Evolutionary conservation across 2,113 vertebrate species (phyloP).

Genomic region (Copsychus sechellarum): DNA sequence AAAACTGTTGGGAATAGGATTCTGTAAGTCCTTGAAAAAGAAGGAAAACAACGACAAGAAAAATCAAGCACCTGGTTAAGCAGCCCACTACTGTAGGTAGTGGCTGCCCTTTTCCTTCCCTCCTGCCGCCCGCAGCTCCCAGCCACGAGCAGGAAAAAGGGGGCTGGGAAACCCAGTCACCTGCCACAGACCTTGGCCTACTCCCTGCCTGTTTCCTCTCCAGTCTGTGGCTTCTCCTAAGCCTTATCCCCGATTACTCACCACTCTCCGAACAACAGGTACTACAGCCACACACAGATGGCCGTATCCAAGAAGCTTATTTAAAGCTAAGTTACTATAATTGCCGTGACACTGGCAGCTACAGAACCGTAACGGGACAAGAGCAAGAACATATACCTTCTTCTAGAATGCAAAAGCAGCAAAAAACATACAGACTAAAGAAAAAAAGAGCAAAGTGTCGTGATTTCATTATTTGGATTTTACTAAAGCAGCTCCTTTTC

Average conservation of each 20-base stretch:
- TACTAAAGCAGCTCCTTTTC: not conserved
- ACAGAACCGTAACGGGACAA: not conserved
- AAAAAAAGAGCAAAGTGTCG: not conserved
- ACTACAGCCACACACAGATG: slow-evolving; percentile 72
- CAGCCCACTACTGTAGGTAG: not conserved
- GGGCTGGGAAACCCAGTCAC: not conserved
- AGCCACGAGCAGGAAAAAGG: not conserved
- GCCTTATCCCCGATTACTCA: slow-evolving; percentile 87
- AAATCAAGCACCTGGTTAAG: not conserved
- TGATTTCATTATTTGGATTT: not conserved
- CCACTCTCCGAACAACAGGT: slow-evolving; percentile 57
- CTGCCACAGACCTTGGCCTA: slow-evolving; percentile 10
- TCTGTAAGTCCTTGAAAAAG: not conserved
- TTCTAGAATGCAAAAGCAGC: not conserved
- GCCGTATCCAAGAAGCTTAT: slow-evolving; percentile 57
- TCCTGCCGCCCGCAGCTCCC: too few relatives aligned
- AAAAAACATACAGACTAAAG: not conserved
- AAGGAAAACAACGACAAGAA: not conserved
- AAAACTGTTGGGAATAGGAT: not conserved
- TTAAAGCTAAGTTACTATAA: slow-evolving; percentile 33
- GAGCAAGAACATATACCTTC: not conserved
- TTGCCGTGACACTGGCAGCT: not conserved
- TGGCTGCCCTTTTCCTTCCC: not conserved
- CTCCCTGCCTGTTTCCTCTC: slow-evolving; percentile 38
- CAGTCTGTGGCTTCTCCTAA: slow-evolving; percentile 74